Base-by-base conservation (phyloP, 2,113 vertebrate species). In the Lepus americanus region DNA sequence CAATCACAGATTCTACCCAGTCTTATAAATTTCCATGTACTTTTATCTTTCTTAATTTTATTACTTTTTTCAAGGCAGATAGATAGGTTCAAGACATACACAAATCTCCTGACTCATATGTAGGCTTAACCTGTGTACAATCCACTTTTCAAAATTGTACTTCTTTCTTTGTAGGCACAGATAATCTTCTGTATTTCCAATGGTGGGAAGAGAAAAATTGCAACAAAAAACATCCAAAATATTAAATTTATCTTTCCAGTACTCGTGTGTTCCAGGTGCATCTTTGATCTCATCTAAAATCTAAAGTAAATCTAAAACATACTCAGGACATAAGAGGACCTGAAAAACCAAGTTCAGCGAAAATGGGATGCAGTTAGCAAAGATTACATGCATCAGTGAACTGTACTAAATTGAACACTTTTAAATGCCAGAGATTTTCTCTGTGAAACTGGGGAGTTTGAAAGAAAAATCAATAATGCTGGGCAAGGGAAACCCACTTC, bases 351-450 rank as follows among this genome's bases (percentile, higher is more conserved):
- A 97, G 92, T 95, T 97, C 93, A 69, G 84, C 89, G 89, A 96
- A 97, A 96, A 97, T 87, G 86, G 90, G 80, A 94, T 96, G 84
- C 95, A 93, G 91, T 97, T 97, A 98, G 94, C 82, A 94, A 96
- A 94, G 93, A 97, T 97, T 95, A 96, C 92, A 90, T 91, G 96
- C 93, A 96, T 94, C 95, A 93, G 73, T 89, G 91, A 91, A 89
- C 95, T 95, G 80, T 94, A 96, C 80, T 97, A 96, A 97, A 97
- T 85, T 94, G 97, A 96, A 97, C 55, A 95, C 83, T 94, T 97
- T 90, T 94, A 97, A 96, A 97, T 94, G 96, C 92, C 93, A 94
- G 86, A 97, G 80, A 95, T 96, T 96, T 97, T 97, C 95, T 90
- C 67, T 67, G 31, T 92, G 94, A 92, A 94, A 96, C 93, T 94